Conservation (phyloP, 2,113 vertebrate species). For the Percina caprodes region DNA sequence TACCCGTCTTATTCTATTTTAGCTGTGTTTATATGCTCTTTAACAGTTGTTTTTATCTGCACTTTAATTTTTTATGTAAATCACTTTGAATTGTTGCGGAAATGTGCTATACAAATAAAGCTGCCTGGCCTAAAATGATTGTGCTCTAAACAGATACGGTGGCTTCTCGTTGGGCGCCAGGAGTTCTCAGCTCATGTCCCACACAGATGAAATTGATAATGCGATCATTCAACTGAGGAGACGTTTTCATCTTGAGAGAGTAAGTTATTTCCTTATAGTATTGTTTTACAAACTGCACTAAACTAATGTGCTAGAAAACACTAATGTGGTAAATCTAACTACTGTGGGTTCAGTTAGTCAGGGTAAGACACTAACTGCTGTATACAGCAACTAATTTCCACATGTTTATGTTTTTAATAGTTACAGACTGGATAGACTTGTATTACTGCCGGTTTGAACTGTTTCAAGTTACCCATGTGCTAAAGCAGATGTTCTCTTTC, state of each 20-base stretch:
- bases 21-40: no score
- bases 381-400: background rate
- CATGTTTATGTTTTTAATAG: background rate
- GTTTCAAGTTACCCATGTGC: background rate
- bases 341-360: background rate
- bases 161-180: constrained; percentile 95
- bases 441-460: constrained; percentile 9
- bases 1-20: no score
- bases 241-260: constrained; percentile 88
- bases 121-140: background rate
- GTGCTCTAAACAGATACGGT: constrained; percentile 87
- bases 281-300: background rate
- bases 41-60: no score
- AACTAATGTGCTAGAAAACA: background rate
- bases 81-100: no score
- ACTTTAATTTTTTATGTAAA: no score
- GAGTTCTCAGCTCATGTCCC: constrained; percentile 84
- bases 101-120: no score
- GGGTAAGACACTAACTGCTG: background rate
- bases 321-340: background rate
- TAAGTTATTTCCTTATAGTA: constrained; percentile 67
- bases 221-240: constrained; percentile 89
- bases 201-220: constrained; percentile 86
- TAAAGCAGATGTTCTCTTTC: constrained; percentile 2
- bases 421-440: background rate